phyloP scores from a whole-genome alignment of 2,113 vertebrate genomes.

The Conger conger region DNA sequence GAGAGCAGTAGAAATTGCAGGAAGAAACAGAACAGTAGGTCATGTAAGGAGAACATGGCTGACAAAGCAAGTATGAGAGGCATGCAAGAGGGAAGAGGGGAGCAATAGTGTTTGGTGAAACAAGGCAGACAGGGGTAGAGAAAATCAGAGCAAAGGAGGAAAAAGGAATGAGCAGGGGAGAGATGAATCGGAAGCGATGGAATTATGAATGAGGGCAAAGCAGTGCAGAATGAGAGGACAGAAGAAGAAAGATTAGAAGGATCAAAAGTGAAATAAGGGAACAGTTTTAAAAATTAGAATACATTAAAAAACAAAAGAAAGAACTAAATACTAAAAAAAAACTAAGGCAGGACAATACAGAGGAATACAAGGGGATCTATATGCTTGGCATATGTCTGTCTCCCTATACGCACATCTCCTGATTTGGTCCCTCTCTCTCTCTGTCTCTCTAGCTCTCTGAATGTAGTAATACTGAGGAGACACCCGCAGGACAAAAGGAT shows the following conservation, averaged over 20 bases:
- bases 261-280: conserved; percentile 21
- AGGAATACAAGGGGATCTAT: background rate
- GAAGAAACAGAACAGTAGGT: background rate
- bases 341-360: background rate
- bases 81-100: background rate
- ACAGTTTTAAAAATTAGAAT: background rate
- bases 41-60: background rate
- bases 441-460: conserved; percentile 33
- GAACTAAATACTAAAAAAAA: background rate
- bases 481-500: conserved; percentile 55
- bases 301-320: background rate
- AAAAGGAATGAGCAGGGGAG: background rate
- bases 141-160: background rate
- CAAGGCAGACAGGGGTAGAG: background rate
- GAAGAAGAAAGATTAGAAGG: conserved; percentile 26
- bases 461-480: conserved; percentile 56
- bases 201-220: background rate
- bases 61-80: conserved; percentile 15
- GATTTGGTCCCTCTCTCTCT: conserved; percentile 8
- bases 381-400: background rate
- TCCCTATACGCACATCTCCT: background rate
- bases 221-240: conserved; percentile 37
- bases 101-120: background rate
- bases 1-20: background rate
- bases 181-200: conserved; percentile 10